Evolutionary conservation across 2,797 vertebrate genomes (phyloP).

Genomic region (Chelmon rostratus): DNA sequence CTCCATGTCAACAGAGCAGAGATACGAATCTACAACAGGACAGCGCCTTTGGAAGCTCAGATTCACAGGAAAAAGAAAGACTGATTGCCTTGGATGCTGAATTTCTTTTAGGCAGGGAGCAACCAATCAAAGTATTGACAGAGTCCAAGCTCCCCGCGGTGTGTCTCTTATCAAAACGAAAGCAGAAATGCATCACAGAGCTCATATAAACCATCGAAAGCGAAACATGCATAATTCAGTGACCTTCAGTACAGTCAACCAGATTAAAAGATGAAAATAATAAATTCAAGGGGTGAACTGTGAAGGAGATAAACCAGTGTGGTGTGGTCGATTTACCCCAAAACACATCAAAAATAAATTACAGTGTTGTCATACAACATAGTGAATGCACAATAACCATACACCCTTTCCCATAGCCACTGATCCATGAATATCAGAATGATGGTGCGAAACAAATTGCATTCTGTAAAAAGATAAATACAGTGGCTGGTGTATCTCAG

Average conservation of each 20-base stretch:
- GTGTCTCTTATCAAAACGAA: conserved; percentile 43
- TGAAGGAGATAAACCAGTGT: conserved; percentile 9
- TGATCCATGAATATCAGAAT: conserved; percentile 66
- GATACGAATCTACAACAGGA: conserved; percentile 41
- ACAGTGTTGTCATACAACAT: conserved; percentile 52
- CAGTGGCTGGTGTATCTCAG: conserved; percentile 53
- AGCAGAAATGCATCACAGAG: conserved; percentile 21
- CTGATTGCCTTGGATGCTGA: conserved; percentile 18
- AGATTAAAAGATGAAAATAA: conserved; percentile 51
- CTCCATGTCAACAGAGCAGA: conserved; percentile 19
- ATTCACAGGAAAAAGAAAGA: conserved; percentile 33
- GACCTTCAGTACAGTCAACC: conserved; percentile 39
- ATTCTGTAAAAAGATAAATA: conserved; percentile 53
- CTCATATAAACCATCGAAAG: conserved; percentile 39
- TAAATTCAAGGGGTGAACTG: conserved; percentile 29
- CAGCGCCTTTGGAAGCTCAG: not conserved
- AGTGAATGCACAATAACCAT: conserved; percentile 41
- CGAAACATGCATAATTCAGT: conserved; percentile 63
- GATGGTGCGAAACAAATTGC: conserved; percentile 43
- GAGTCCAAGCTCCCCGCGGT: conserved; percentile 13
- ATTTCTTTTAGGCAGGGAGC: conserved; percentile 26
- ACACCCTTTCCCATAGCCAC: conserved; percentile 23
- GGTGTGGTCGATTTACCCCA: not conserved
- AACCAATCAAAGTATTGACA: conserved; percentile 46
- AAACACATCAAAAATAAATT: conserved; percentile 55